These are phyloP conservation scores for Ascaphus truei DNA, from an alignment of 2,113 vertebrate genomes.

Conservation along the genomic window DNA sequence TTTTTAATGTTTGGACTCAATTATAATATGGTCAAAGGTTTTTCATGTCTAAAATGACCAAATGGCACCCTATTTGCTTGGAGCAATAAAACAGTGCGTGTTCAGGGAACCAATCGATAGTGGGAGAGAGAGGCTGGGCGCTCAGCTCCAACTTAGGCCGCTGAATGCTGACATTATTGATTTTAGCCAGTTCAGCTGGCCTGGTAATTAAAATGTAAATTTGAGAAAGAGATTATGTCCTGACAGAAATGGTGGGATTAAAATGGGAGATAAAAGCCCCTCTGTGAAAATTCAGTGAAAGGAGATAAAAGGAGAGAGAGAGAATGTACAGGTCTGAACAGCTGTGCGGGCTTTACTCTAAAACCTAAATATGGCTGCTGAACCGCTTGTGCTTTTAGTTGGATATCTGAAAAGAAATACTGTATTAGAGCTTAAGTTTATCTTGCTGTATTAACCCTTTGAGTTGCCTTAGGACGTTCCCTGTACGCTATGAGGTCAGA, in stretches of 20 bases:
- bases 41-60: slow-evolving; percentile 71
- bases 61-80: slow-evolving; percentile 75
- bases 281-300: slow-evolving; percentile 70
- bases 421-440: neutral
- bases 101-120: slow-evolving; percentile 78
- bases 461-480: no score
- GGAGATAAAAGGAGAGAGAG: slow-evolving; percentile 50
- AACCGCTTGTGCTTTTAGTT: slow-evolving; percentile 45
- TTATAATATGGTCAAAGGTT: slow-evolving; percentile 50
- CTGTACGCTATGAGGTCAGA: no score
- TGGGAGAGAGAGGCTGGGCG: slow-evolving; percentile 73
- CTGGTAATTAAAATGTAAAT: slow-evolving; percentile 99
- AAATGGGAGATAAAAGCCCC: slow-evolving; percentile 82
- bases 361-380: slow-evolving; percentile 50
- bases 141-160: slow-evolving; percentile 60
- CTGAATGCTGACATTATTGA: slow-evolving; percentile 84
- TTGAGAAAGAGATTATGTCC: slow-evolving; percentile 96
- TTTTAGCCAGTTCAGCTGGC: slow-evolving; percentile 90
- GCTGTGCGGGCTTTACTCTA: slow-evolving; percentile 55
- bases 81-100: slow-evolving; percentile 66
- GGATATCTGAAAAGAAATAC: slow-evolving; percentile 40
- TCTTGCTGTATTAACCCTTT: no score
- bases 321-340: slow-evolving; percentile 45
- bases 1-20: neutral
- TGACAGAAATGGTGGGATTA: slow-evolving; percentile 93